Conservation (phyloP, 1,140 invertebrate genomes). For the Hormaphis cornu region DNA sequence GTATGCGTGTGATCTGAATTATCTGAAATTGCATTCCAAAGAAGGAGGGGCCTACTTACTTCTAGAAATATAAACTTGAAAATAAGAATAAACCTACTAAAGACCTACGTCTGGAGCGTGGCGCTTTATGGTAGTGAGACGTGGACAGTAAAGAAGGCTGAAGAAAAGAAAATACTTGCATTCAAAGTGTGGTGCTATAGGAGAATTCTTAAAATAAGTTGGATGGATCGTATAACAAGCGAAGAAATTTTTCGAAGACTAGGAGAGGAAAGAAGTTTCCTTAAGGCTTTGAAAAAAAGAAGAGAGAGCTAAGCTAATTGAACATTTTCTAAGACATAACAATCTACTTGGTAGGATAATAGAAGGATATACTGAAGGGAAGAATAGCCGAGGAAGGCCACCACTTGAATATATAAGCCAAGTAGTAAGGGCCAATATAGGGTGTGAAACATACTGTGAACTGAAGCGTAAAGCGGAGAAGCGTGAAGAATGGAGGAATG, state of each 20-base stretch:
- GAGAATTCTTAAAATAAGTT: too few relatives aligned
- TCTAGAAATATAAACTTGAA: not conserved
- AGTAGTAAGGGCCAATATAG: too few relatives aligned
- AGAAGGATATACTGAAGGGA: not conserved
- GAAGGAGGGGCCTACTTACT: not conserved
- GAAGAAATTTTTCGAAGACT: too few relatives aligned
- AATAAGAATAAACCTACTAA: not conserved
- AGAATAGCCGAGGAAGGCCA: not conserved
- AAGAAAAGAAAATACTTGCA: too few relatives aligned
- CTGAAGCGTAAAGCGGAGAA: not conserved
- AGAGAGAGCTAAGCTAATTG: not conserved
- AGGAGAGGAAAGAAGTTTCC: too few relatives aligned
- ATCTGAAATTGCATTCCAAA: not conserved
- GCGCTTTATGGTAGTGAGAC: too few relatives aligned
- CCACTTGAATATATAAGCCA: not conserved
- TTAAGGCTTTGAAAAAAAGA: too few relatives aligned
- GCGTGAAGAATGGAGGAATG: not conserved
- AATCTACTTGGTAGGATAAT: not conserved
- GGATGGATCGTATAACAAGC: too few relatives aligned
- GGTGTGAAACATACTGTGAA: not conserved
- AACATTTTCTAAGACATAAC: not conserved
- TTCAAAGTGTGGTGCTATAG: too few relatives aligned
- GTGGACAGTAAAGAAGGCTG: too few relatives aligned
- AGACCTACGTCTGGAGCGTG: not conserved
- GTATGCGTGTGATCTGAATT: too few relatives aligned